phyloP scores from a whole-genome alignment of 1,140 invertebrate genomes.

The Parasteatoda tepidariorum region DNA sequence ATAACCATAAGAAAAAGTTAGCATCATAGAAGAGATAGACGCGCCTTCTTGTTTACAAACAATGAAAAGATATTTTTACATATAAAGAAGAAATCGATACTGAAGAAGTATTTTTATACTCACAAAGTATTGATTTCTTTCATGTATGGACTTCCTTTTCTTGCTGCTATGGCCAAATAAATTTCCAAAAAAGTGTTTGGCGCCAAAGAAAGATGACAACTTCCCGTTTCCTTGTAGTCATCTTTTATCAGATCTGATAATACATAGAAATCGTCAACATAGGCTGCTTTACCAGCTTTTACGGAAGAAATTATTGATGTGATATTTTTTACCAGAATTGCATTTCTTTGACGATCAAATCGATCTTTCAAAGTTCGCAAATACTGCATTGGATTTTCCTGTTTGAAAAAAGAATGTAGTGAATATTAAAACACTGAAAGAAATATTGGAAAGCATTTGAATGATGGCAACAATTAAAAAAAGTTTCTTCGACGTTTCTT shows the following conservation, averaged over 20 bases:
- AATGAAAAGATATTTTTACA: no score
- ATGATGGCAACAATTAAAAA: not conserved
- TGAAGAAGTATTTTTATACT: no score
- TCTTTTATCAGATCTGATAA: constrained; percentile 22
- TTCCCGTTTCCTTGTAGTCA: constrained; percentile 11
- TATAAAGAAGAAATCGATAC: no score
- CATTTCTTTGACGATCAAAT: not conserved
- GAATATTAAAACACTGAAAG: no score
- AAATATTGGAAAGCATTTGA: no score
- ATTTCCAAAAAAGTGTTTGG: constrained; percentile 24
- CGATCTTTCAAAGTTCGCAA: not conserved
- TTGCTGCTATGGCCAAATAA: constrained; percentile 34
- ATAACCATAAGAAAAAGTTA: no score
- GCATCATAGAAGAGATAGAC: no score
- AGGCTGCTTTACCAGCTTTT: constrained; percentile 5
- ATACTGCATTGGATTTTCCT: constrained; percentile 44
- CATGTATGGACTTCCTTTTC: constrained; percentile 54
- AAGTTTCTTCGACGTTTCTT: no score
- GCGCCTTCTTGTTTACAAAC: no score
- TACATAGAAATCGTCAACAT: constrained; percentile 23
- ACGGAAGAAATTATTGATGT: not conserved
- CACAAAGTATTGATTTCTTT: constrained; percentile 33
- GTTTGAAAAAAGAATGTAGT: no score
- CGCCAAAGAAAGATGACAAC: constrained; percentile 18
- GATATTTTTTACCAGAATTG: not conserved